These are phyloP conservation scores for Geotrupes spiniger DNA, from an alignment of 2,888 invertebrate species.

Conservation along the genomic window DNA sequence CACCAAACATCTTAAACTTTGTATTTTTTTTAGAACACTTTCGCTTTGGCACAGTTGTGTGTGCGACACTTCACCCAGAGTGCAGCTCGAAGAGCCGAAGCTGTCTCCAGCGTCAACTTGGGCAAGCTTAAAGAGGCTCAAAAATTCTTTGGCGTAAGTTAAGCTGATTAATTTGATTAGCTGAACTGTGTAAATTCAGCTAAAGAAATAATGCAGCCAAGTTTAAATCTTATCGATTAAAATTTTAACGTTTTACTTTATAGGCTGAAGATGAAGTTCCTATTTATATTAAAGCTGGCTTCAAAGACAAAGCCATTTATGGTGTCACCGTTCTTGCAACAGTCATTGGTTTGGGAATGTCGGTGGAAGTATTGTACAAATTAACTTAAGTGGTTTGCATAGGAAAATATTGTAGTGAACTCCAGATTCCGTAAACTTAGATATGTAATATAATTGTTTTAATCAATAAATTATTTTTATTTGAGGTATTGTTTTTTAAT, in stretches of 20 bases:
- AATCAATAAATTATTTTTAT: too few relatives aligned
- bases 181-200: too few relatives aligned
- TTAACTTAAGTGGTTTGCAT: constrained; percentile 9
- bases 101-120: constrained; percentile 7
- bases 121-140: constrained; percentile 10
- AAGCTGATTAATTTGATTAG: too few relatives aligned
- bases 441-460: too few relatives aligned
- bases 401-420: too few relatives aligned
- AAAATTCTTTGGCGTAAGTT: constrained; percentile 17
- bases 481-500: too few relatives aligned
- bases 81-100: constrained; percentile 14
- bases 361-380: constrained; percentile 9
- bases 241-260: too few relatives aligned
- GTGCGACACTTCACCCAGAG: constrained; percentile 18
- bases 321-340: constrained; percentile 11
- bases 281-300: constrained; percentile 18
- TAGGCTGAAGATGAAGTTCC: constrained; percentile 18
- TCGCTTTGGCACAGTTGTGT: constrained; percentile 15
- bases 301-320: constrained; percentile 18
- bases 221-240: too few relatives aligned
- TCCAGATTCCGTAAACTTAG: too few relatives aligned
- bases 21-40: constrained; percentile 14
- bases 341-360: constrained; percentile 15
- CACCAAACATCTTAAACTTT: constrained; percentile 1
- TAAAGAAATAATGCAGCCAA: too few relatives aligned